These are phyloP conservation scores for Caenorhabditis sp. DNA, from an alignment of 2,888 invertebrate genomes.

Conservation along the genomic window DNA sequence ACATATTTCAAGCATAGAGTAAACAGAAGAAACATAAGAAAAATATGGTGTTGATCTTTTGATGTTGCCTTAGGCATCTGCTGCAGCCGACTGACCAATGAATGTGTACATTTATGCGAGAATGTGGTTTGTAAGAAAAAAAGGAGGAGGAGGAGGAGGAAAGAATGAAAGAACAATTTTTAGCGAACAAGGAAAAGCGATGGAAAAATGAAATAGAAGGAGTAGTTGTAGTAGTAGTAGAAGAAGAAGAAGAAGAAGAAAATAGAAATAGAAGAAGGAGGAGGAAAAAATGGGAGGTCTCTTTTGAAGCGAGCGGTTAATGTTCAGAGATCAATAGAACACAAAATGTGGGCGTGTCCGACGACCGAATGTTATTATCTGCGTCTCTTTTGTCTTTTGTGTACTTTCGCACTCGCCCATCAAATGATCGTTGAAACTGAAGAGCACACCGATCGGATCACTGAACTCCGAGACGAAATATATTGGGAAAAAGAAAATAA, in stretches of 20 bases:
- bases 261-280: neutral
- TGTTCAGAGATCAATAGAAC: slow-evolving; percentile 50
- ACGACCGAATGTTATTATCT: neutral
- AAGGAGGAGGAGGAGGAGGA: neutral
- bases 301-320: slow-evolving; percentile 41
- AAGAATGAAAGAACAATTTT: neutral
- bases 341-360: slow-evolving; percentile 31
- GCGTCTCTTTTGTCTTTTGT: neutral
- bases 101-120: neutral
- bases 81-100: neutral
- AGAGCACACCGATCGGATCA: slow-evolving; percentile 1
- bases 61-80: neutral
- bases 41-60: neutral
- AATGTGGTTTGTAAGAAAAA: neutral
- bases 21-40: neutral
- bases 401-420: neutral
- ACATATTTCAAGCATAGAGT: neutral
- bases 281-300: slow-evolving; percentile 10
- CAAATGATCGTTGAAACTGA: slow-evolving; percentile 1
- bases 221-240: neutral
- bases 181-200: neutral
- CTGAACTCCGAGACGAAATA: neutral
- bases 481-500: neutral
- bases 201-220: slow-evolving; percentile 2
- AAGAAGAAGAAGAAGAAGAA: neutral